phyloP scores from a whole-genome alignment of 2,888 invertebrate species.

The Rhodophaea formosa region DNA sequence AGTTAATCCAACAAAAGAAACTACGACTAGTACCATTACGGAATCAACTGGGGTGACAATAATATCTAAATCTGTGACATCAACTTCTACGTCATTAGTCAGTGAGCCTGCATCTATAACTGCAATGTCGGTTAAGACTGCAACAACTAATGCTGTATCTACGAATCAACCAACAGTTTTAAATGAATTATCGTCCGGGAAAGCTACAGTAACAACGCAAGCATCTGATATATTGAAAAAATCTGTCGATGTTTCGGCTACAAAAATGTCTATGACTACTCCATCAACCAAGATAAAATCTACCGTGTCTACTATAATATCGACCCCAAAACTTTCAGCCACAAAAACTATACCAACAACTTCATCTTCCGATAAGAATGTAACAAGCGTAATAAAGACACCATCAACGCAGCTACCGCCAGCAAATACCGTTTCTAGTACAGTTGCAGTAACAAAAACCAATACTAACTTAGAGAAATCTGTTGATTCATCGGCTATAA shows the following conservation, averaged over 20 bases:
- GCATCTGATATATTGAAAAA: background rate
- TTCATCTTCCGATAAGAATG: background rate
- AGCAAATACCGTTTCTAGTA: background rate
- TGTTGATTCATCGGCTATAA: background rate
- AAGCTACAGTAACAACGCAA: slow-evolving; percentile 16
- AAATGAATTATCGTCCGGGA: background rate
- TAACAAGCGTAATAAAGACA: background rate
- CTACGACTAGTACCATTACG: background rate
- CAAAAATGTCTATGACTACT: slow-evolving; percentile 3
- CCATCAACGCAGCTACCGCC: background rate
- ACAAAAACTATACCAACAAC: background rate
- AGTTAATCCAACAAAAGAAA: background rate
- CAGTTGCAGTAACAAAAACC: background rate
- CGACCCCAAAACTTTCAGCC: background rate
- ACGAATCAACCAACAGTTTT: slow-evolving; percentile 11
- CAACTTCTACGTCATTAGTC: slow-evolving; percentile 8
- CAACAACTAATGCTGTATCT: background rate
- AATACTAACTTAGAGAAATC: background rate
- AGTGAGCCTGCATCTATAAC: slow-evolving; percentile 4
- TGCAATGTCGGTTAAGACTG: slow-evolving; percentile 19
- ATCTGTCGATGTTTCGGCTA: background rate
- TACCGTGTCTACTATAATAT: background rate
- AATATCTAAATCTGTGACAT: slow-evolving; percentile 20
- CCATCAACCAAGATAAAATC: background rate
- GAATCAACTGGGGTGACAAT: background rate